These are phyloP conservation scores for Corythaeola cristata DNA, from an alignment of 2,113 vertebrate genomes.

Conservation along the genomic window DNA sequence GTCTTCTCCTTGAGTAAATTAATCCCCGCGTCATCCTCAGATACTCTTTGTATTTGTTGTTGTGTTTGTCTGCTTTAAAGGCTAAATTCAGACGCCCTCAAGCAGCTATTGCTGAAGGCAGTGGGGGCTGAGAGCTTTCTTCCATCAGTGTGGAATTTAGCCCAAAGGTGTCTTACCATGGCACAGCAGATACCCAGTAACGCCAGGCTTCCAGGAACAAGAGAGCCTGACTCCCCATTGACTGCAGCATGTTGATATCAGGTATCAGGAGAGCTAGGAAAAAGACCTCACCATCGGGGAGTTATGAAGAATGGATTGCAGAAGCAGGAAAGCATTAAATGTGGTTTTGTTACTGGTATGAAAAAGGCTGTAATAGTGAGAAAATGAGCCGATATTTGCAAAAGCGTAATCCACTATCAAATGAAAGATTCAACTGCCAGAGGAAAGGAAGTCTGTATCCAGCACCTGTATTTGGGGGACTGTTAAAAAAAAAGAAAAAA, in stretches of 20 bases:
- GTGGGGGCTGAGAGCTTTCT: not conserved
- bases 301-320: not conserved
- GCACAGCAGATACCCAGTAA: not conserved
- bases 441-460: slow-evolving; percentile 5
- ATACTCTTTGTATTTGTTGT: not conserved
- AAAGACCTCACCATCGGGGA: not conserved
- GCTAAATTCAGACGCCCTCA: not conserved
- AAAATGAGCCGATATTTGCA: not conserved
- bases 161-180: not conserved
- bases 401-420: not conserved
- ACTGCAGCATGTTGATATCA: not conserved
- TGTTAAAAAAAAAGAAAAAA: no score
- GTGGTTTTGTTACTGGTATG: not conserved
- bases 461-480: not conserved
- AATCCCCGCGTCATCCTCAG: not conserved
- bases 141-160: not conserved
- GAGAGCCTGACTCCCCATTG: not conserved
- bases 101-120: not conserved
- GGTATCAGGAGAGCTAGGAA: not conserved
- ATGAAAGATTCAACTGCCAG: slow-evolving; percentile 6
- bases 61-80: not conserved
- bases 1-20: not conserved
- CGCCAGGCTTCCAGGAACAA: not conserved
- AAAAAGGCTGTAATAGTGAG: not conserved
- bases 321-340: not conserved